Conservation (phyloP, 2,113 vertebrate species). For the Haemorhous mexicanus region DNA sequence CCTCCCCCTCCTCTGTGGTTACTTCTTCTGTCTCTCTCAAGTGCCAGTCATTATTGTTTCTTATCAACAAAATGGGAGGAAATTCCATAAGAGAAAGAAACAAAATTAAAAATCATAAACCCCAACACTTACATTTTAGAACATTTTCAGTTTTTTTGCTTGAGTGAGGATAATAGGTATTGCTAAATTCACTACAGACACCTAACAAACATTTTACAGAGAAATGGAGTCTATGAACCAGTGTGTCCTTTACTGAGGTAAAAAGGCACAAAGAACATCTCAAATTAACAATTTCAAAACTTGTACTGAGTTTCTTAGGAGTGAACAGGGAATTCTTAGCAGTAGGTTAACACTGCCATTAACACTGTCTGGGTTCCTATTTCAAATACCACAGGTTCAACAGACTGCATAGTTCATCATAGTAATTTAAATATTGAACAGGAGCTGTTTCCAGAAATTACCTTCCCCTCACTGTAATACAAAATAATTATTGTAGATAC, state of each 20-base stretch:
- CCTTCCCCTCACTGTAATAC: neutral
- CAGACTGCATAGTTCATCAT: neutral
- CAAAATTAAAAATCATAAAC: neutral
- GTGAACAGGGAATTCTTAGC: neutral
- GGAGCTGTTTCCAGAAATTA: neutral
- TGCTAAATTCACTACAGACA: neutral
- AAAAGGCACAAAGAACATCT: neutral
- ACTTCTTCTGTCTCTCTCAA: no score
- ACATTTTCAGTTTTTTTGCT: neutral
- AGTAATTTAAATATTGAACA: neutral
- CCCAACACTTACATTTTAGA: neutral
- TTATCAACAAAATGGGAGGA: neutral
- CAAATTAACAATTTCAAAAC: neutral
- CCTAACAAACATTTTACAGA: neutral
- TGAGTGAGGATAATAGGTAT: neutral
- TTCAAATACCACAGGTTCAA: neutral
- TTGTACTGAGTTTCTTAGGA: neutral
- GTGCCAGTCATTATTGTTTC: fast-evolving
- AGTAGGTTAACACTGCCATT: neutral
- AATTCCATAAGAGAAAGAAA: neutral
- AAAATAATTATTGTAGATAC: neutral
- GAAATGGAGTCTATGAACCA: neutral
- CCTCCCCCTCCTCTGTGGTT: neutral
- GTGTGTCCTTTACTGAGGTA: neutral
- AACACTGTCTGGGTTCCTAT: neutral